A percentile compares a stretch with the other conserved stretches of the same genome.
Conservation (phyloP, 2,797 vertebrate species). For the Peromyscus eremicus region DNA sequence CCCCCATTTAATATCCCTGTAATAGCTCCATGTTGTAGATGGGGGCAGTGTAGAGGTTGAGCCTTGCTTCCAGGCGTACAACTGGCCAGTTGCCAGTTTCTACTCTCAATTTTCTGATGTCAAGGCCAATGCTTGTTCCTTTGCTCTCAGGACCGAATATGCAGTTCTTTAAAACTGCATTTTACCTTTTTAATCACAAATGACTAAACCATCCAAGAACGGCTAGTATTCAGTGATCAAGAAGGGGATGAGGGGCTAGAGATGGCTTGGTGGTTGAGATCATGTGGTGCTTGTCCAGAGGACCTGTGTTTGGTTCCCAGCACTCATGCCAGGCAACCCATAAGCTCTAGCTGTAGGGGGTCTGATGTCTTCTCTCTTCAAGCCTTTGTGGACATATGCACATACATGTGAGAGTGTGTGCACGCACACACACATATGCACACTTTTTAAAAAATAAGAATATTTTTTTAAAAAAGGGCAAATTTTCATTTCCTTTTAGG, state of each 20-base stretch:
- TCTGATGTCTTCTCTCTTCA: not conserved
- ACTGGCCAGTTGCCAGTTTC: not conserved
- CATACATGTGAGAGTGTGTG: fast-evolving
- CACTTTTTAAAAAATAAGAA: not conserved
- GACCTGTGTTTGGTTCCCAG: not conserved
- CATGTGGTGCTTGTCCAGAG: not conserved
- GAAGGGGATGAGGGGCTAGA: not conserved
- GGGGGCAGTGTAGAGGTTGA: not conserved
- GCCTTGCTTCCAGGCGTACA: not conserved
- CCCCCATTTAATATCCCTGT: not conserved
- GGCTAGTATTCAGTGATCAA: not conserved
- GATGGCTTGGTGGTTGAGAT: not conserved
- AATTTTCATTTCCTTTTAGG: not conserved
- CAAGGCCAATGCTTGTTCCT: not conserved
- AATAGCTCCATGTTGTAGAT: not conserved
- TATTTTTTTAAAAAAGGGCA: not conserved
- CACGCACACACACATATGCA: too few relatives aligned
- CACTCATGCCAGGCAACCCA: too few relatives aligned
- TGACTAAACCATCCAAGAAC: not conserved
- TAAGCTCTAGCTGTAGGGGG: not conserved
- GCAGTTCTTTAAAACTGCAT: not conserved
- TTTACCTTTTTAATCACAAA: not conserved
- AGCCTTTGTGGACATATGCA: not conserved
- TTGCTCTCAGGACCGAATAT: not conserved
- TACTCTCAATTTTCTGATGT: not conserved